Conservation (phyloP, 2,888 invertebrate species). For the Pandemis cinnamomeana region DNA sequence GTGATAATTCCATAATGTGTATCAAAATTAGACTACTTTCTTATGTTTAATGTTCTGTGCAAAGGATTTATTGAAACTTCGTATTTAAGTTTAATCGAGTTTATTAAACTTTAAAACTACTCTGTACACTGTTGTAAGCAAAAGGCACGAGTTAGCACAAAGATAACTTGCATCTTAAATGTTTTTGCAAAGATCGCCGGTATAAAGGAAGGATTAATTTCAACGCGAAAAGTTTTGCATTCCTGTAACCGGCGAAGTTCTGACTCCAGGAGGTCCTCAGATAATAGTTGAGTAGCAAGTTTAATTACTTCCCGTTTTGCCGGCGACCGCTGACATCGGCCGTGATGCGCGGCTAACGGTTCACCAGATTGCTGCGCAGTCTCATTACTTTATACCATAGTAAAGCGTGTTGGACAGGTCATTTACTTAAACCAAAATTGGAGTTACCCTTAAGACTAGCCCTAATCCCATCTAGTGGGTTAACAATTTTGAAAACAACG, state of each 20-base stretch:
- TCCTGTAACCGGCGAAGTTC: conserved; percentile 69
- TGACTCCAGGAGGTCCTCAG: conserved; percentile 68
- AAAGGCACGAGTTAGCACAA: neutral
- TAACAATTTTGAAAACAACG: no score
- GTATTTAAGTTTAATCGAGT: neutral
- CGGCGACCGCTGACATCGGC: conserved; percentile 51
- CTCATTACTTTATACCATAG: conserved; percentile 24
- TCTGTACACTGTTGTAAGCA: neutral
- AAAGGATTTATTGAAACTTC: neutral
- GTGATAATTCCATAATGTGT: no score
- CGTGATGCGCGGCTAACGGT: conserved; percentile 20
- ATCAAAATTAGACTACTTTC: no score
- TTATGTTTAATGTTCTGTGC: neutral
- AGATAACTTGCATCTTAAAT: conserved; percentile 48
- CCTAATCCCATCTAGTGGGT: no score
- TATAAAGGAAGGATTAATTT: conserved; percentile 67
- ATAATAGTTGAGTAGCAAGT: conserved; percentile 79
- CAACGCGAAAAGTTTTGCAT: conserved; percentile 70
- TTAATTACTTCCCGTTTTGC: conserved; percentile 78
- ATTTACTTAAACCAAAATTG: neutral
- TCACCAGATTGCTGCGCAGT: conserved; percentile 15
- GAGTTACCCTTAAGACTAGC: neutral
- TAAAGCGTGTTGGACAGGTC: conserved; percentile 1
- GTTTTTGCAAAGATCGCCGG: conserved; percentile 63
- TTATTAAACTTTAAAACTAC: neutral